These are phyloP conservation scores for Neuroterus valhalla DNA, from an alignment of 1,140 invertebrate genomes.

Conservation along the genomic window DNA sequence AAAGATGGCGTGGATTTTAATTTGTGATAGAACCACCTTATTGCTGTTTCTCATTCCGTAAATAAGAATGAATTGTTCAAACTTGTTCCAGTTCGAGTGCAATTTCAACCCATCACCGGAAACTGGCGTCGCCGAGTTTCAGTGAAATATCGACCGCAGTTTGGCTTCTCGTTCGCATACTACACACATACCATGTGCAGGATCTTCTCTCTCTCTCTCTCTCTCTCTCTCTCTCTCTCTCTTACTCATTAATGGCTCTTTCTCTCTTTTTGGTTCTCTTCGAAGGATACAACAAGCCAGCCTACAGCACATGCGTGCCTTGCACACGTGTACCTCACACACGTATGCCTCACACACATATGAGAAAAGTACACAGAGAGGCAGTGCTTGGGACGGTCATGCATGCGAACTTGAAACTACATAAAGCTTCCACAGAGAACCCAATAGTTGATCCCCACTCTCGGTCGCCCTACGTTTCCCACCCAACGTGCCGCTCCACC, in stretches of 20 bases:
- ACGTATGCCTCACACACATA: conserved; percentile 24
- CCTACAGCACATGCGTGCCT: conserved; percentile 32
- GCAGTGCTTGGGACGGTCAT: conserved; percentile 33
- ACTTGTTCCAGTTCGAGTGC: conserved; percentile 26
- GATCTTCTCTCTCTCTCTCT: conserved; percentile 41
- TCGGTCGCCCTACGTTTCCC: conserved; percentile 38
- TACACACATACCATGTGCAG: conserved; percentile 42
- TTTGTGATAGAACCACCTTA: too few species aligned
- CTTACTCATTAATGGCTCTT: conserved; percentile 3
- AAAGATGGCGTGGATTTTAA: too few species aligned
- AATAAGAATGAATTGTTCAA: conserved; percentile 4
- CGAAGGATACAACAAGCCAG: conserved; percentile 35
- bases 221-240: conserved; percentile 36
- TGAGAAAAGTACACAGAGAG: conserved; percentile 4
- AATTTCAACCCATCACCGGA: conserved; percentile 58
- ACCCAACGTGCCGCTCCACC: conserved; percentile 32
- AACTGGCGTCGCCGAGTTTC: conserved; percentile 52
- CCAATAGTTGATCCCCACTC: conserved; percentile 39
- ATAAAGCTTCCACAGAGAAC: conserved; percentile 42
- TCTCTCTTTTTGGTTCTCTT: conserved; percentile 28
- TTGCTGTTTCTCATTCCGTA: neutral
- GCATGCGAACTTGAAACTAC: conserved; percentile 41
- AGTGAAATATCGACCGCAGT: conserved; percentile 67
- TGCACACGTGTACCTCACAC: conserved; percentile 19
- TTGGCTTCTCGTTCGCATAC: conserved; percentile 37